phyloP scores from a whole-genome alignment of 2,113 vertebrate genomes.

The Balaeniceps rex region DNA sequence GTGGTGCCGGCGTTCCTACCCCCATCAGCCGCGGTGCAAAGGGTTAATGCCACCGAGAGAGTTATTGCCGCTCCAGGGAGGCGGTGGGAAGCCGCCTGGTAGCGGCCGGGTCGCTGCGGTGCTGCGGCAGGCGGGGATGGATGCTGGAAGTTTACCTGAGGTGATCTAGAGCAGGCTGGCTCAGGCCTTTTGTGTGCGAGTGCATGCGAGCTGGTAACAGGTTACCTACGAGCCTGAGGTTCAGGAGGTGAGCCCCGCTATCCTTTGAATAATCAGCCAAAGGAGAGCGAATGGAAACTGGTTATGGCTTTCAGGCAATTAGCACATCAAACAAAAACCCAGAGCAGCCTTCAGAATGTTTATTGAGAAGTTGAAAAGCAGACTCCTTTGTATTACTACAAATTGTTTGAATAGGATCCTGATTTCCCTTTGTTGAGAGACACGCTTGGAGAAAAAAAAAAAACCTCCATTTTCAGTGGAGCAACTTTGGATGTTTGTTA shows the following conservation, averaged over 20 bases:
- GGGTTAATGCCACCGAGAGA: not conserved
- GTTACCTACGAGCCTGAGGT: not conserved
- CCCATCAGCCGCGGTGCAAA: not conserved
- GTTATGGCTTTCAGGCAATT: slow-evolving; percentile 35
- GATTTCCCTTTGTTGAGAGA: slow-evolving; percentile 62
- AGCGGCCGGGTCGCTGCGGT: not conserved
- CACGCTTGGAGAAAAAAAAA: not conserved
- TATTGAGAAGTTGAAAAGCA: slow-evolving; percentile 37
- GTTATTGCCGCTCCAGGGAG: not conserved
- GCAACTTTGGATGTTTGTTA: not conserved
- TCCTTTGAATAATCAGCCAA: not conserved
- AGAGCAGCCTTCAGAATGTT: slow-evolving; percentile 26
- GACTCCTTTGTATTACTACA: slow-evolving; percentile 49
- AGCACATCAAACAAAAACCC: slow-evolving; percentile 47
- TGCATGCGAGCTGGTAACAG: not conserved
- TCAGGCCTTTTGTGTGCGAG: slow-evolving; percentile 26
- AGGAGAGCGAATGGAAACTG: not conserved
- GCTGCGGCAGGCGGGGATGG: not conserved
- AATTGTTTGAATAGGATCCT: slow-evolving; percentile 53
- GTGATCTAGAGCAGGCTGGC: not conserved
- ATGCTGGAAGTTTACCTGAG: slow-evolving; percentile 24
- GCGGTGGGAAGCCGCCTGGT: not conserved
- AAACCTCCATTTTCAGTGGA: not conserved
- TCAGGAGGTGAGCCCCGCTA: not conserved
- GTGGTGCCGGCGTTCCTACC: not conserved